Conservation (phyloP, 2,113 vertebrate genomes). For the Bostrychus sinensis region DNA sequence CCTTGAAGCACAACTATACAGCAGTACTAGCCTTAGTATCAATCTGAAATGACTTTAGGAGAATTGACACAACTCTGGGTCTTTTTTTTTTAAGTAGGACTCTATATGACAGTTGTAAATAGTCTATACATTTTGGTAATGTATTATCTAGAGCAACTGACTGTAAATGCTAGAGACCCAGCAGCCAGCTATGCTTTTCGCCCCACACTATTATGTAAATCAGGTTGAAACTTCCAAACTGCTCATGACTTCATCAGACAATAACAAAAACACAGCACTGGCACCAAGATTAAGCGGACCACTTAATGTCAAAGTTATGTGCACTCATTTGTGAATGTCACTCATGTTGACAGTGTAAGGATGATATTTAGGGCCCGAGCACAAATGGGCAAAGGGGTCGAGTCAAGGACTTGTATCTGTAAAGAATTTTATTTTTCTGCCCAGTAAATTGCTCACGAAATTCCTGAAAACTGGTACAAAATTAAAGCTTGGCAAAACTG, state of each 20-base stretch:
- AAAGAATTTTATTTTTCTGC: too few relatives aligned
- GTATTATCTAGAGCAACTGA: neutral
- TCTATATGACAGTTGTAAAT: too few relatives aligned
- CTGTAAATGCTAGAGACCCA: neutral
- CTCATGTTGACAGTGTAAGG: neutral
- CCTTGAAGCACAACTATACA: neutral
- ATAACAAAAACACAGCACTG: neutral
- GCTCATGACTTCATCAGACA: neutral
- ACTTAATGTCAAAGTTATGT: neutral
- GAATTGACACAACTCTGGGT: too few relatives aligned
- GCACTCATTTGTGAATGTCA: slow-evolving; percentile 9
- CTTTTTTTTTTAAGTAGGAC: too few relatives aligned
- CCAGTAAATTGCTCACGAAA: too few relatives aligned
- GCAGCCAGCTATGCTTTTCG: neutral
- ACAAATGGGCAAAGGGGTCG: too few relatives aligned
- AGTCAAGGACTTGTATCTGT: too few relatives aligned
- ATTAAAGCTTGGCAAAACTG: too few relatives aligned
- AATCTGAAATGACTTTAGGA: neutral
- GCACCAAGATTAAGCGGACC: neutral
- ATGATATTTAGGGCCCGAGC: too few relatives aligned
- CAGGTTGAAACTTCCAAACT: neutral
- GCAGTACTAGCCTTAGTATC: neutral
- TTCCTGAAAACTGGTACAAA: too few relatives aligned
- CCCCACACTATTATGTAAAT: neutral
- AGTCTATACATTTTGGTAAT: too few relatives aligned